Evolutionary conservation across 2,888 invertebrate species (phyloP).

Genomic region (Orthosia cruda): DNA sequence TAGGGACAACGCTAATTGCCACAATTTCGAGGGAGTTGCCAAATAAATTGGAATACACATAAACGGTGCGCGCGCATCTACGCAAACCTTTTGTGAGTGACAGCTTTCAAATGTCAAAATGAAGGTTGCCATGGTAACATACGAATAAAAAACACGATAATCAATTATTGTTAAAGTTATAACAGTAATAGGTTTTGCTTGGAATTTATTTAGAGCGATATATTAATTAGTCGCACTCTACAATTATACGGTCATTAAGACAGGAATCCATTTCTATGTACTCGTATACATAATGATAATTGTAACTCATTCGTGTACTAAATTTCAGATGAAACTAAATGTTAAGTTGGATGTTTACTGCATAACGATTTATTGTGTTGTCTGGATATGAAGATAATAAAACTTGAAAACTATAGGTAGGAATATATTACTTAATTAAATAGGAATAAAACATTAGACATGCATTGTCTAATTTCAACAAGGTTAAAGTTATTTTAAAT

Average conservation of each 20-base stretch:
- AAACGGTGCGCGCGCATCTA: conserved; percentile 35
- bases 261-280: conserved; percentile 28
- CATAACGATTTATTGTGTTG: conserved; percentile 6
- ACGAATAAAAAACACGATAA: conserved; percentile 20
- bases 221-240: conserved; percentile 37
- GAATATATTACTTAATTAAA: background rate
- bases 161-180: conserved; percentile 32
- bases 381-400: background rate
- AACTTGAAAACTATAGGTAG: background rate
- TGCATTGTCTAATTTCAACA: background rate
- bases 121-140: conserved; percentile 42
- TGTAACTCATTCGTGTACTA: conserved; percentile 17
- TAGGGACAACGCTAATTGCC: conserved; percentile 54
- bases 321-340: conserved; percentile 28
- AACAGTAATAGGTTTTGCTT: conserved; percentile 23
- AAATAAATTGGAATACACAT: conserved; percentile 63
- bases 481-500: background rate
- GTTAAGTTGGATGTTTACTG: conserved; percentile 37
- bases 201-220: conserved; percentile 22
- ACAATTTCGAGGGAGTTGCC: conserved; percentile 46
- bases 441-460: no score
- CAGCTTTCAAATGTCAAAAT: conserved; percentile 49
- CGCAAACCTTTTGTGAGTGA: conserved; percentile 49
- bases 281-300: conserved; percentile 28
- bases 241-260: conserved; percentile 46